Percentiles rank a stretch among this genome's conserved stretches.
These are phyloP conservation scores for Ramphastos sulfuratus DNA, from an alignment of 2,113 vertebrate genomes.

Conservation along the genomic window DNA sequence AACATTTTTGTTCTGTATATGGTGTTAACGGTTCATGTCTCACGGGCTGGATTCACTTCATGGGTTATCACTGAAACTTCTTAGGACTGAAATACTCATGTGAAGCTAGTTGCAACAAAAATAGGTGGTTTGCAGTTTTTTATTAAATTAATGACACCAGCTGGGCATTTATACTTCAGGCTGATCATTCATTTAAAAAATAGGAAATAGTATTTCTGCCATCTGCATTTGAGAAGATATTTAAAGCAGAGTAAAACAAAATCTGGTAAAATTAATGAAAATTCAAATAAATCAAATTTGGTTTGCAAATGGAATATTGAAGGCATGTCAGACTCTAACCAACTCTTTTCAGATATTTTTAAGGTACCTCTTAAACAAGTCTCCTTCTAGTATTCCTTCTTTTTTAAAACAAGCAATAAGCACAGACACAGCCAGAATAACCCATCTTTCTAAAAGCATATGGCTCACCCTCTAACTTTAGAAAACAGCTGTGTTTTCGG, in stretches of 20 bases:
- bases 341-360: slow-evolving; percentile 9
- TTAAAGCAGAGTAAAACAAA: slow-evolving; percentile 21
- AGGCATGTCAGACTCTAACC: neutral
- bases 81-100: neutral
- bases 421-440: slow-evolving; percentile 1
- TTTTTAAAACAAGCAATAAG: slow-evolving; percentile 16
- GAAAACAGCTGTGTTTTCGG: slow-evolving; percentile 60
- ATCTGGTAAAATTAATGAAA: neutral
- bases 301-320: neutral
- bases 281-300: neutral
- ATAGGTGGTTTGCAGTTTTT: slow-evolving; percentile 4
- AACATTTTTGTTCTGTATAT: neutral
- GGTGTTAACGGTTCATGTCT: neutral
- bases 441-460: slow-evolving; percentile 17
- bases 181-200: neutral
- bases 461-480: slow-evolving; percentile 20
- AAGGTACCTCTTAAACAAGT: slow-evolving; percentile 17
- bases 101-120: neutral
- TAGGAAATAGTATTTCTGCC: slow-evolving; percentile 11
- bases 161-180: neutral
- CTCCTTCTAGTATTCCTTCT: neutral
- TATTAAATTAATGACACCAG: slow-evolving; percentile 17
- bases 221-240: neutral
- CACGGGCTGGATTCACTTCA: neutral
- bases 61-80: neutral